These are phyloP conservation scores for Phalanger gymnotis DNA, from an alignment of 2,797 vertebrate genomes.

Conservation along the genomic window DNA sequence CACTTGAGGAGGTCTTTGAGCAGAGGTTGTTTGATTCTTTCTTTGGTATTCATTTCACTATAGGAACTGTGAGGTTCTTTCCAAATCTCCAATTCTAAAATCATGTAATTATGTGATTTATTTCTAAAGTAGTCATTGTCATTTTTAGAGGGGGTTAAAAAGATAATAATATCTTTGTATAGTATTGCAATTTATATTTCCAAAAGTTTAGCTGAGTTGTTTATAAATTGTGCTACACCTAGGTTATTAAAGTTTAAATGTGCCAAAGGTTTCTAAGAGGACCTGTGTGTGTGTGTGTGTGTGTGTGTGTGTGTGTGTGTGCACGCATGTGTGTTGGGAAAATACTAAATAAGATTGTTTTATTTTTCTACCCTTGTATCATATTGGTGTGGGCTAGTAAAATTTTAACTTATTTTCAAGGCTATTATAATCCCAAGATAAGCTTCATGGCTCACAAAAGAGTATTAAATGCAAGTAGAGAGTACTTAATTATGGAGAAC, in stretches of 20 bases:
- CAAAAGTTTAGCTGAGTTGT: background rate
- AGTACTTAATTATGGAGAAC: background rate
- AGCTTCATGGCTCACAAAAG: background rate
- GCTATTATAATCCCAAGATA: background rate
- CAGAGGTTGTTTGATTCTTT: no score
- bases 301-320: no score
- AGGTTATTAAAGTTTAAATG: background rate
- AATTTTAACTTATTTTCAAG: conserved; percentile 27
- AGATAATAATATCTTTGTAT: background rate
- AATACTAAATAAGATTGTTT: background rate
- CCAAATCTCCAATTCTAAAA: background rate
- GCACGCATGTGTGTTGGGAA: background rate
- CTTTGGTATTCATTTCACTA: background rate
- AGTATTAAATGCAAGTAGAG: background rate
- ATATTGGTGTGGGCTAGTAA: conserved; percentile 13
- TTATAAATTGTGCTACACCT: background rate
- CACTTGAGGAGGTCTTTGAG: no score
- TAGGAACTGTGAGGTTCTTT: background rate
- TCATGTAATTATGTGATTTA: background rate
- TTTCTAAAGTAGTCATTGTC: background rate
- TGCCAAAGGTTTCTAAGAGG: background rate
- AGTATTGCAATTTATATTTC: background rate
- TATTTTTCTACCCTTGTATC: background rate
- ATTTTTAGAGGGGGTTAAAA: background rate
- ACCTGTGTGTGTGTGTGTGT: background rate